phyloP scores from a whole-genome alignment of 2,888 invertebrate species.

The Aphodius sticticus region DNA sequence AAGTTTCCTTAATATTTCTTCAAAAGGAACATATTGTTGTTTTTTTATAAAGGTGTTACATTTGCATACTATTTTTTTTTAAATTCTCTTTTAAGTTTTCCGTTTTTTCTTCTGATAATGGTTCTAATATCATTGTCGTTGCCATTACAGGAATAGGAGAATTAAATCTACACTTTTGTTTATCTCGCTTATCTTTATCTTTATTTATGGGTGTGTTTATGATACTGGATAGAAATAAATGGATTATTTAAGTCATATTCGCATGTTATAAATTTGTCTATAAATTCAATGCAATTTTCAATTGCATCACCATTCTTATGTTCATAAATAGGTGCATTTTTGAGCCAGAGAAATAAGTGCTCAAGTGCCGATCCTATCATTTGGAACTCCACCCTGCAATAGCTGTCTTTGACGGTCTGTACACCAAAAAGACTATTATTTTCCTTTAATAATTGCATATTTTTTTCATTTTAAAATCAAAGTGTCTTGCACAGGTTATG shows the following conservation, averaged over 20 bases:
- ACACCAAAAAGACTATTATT: constrained; percentile 23
- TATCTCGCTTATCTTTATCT: constrained; percentile 35
- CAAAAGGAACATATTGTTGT: constrained; percentile 7
- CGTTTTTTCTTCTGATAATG: constrained; percentile 26
- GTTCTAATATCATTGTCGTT: constrained; percentile 32
- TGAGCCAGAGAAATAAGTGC: constrained; percentile 32
- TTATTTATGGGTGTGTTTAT: constrained; percentile 43
- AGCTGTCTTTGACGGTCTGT: too few species aligned
- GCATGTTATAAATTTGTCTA: constrained; percentile 42
- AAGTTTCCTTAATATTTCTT: too few species aligned
- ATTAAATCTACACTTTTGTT: constrained; percentile 40
- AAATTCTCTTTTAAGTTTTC: not conserved
- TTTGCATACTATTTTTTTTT: constrained; percentile 6
- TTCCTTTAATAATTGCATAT: constrained; percentile 32
- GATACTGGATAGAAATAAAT: constrained; percentile 38
- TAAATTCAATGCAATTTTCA: constrained; percentile 33
- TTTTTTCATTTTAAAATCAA: constrained; percentile 35
- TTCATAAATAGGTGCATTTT: constrained; percentile 33
- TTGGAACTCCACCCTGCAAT: too few species aligned
- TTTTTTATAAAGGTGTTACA: not conserved
- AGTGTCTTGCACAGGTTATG: constrained; percentile 43
- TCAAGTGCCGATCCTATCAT: too few species aligned
- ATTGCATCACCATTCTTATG: constrained; percentile 16
- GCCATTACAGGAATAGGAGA: constrained; percentile 37
- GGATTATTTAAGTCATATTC: constrained; percentile 40